A percentile compares a stretch with the other conserved stretches of the same genome.
phyloP scores from a whole-genome alignment of 2,113 vertebrate species.

The Hemibagrus wyckioides region DNA sequence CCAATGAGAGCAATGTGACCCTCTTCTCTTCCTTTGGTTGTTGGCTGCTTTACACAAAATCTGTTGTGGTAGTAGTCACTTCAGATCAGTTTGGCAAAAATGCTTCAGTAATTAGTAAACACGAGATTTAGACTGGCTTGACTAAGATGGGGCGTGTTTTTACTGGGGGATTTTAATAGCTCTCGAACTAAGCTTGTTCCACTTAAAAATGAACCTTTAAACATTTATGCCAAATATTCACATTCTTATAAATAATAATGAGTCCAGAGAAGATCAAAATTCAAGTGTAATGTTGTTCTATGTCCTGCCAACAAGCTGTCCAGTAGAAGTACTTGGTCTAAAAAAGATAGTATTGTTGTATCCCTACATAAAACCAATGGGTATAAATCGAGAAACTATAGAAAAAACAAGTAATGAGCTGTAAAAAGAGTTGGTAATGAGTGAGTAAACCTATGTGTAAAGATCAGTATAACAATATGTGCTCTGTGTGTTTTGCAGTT shows the following conservation, averaged over 20 bases:
- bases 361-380: not conserved
- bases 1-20: not conserved
- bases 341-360: not conserved
- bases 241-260: not conserved
- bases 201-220: not conserved
- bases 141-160: too few species aligned
- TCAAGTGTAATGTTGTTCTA: too few species aligned
- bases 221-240: not conserved
- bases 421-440: not conserved
- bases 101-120: not conserved
- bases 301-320: too few species aligned
- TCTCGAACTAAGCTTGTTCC: not conserved
- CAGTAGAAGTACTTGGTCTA: not conserved
- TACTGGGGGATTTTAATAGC: too few species aligned
- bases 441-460: not conserved
- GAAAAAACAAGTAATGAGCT: not conserved
- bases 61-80: not conserved
- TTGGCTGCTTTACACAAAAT: not conserved
- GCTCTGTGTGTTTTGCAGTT: not conserved
- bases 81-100: not conserved
- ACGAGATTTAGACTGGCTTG: not conserved
- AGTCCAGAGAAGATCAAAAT: too few species aligned
- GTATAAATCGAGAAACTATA: not conserved
- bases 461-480: not conserved
- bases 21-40: not conserved